A percentile compares a stretch with the other conserved stretches of the same genome.
Evolutionary conservation across 2,113 vertebrate genomes (phyloP).

Genomic region (Alces alces): DNA sequence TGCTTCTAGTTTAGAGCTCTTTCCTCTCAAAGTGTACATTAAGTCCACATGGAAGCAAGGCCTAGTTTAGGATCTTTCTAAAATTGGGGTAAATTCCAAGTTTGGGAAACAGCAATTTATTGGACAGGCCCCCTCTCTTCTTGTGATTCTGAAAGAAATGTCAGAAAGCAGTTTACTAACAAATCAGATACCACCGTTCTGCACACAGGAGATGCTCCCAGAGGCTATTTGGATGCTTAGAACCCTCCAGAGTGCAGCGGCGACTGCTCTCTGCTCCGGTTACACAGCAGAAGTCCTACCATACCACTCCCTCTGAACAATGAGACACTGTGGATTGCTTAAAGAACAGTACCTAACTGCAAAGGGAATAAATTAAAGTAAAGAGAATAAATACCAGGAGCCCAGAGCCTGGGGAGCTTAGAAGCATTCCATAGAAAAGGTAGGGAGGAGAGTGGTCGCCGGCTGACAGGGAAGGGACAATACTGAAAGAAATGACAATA

Average conservation of each 20-base stretch:
- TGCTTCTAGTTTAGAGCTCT: not conserved
- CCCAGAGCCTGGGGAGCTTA: slow-evolving; percentile 29
- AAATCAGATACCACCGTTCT: not conserved
- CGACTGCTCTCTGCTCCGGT: not conserved
- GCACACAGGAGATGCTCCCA: not conserved
- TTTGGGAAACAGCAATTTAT: not conserved
- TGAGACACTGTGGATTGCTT: not conserved
- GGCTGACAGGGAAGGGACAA: not conserved
- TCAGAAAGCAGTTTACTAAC: not conserved
- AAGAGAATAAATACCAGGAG: slow-evolving; percentile 35
- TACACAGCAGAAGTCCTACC: not conserved
- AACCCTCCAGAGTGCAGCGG: not conserved
- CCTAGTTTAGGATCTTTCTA: not conserved
- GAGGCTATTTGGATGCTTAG: not conserved
- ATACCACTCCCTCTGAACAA: not conserved
- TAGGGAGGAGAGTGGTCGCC: slow-evolving; percentile 39
- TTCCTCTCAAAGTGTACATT: not conserved
- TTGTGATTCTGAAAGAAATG: not conserved
- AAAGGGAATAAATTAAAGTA: slow-evolving; percentile 34
- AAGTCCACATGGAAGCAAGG: not conserved
- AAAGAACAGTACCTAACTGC: not conserved
- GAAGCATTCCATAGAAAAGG: slow-evolving; percentile 57
- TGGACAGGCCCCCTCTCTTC: not conserved
- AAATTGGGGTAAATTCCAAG: not conserved
- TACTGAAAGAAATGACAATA: slow-evolving; percentile 47